Conservation (phyloP, 2,888 invertebrate genomes). For the Caenorhabditis sp. region DNA sequence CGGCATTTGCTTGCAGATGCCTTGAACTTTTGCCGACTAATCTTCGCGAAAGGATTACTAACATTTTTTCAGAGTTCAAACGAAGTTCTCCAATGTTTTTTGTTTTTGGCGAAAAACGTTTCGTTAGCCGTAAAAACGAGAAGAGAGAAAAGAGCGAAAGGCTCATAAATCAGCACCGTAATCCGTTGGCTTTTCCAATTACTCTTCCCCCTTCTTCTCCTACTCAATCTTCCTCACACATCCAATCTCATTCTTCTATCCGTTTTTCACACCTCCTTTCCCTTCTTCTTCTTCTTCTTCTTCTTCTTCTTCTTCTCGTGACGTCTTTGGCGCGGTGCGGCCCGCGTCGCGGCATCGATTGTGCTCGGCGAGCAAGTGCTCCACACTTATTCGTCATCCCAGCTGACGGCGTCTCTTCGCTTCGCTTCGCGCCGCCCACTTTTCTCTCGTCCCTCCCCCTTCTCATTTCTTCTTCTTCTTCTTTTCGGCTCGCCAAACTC, state of each 20-base stretch:
- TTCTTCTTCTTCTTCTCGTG: too few species aligned
- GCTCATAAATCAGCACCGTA: not conserved
- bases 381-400: conserved; percentile 39
- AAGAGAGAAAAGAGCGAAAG: too few species aligned
- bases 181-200: too few species aligned
- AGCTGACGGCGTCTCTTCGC: conserved; percentile 36
- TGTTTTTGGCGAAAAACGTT: too few species aligned
- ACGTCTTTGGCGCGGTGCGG: conserved; percentile 35
- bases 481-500: conserved; percentile 14
- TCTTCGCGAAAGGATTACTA: too few species aligned
- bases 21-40: too few species aligned
- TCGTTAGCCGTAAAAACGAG: too few species aligned
- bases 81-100: too few species aligned
- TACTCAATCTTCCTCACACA: conserved; percentile 1
- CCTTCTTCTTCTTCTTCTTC: too few species aligned
- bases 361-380: conserved; percentile 28
- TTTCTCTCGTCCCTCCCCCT: not conserved
- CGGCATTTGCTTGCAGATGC: too few species aligned
- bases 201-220: too few species aligned
- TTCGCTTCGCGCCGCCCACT: not conserved
- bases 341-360: conserved; percentile 23
- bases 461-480: conserved; percentile 17
- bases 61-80: too few species aligned
- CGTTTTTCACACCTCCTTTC: conserved; percentile 39
- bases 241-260: conserved; percentile 32